Evolutionary conservation across 2,888 invertebrate genomes (phyloP).

Genomic region (Ligdia adustata): DNA sequence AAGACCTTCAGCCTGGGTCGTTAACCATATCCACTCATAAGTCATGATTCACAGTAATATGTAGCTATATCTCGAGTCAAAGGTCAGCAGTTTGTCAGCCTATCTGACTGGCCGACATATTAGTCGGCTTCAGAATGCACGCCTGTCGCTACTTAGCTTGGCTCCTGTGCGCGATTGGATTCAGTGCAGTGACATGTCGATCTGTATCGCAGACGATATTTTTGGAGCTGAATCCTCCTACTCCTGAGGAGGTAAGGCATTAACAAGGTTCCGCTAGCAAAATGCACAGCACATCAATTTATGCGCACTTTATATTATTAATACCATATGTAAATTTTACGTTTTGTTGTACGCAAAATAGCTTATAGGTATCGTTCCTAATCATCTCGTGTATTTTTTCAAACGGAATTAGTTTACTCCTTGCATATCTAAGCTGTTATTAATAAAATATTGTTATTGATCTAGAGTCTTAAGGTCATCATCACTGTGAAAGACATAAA

Average conservation of each 20-base stretch:
- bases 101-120: slow-evolving; percentile 43
- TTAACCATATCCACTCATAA: slow-evolving; percentile 43
- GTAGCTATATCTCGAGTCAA: slow-evolving; percentile 45
- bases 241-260: slow-evolving; percentile 60
- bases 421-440: no score
- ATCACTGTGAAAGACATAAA: no score
- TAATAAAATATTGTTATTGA: no score
- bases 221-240: slow-evolving; percentile 56
- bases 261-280: no score
- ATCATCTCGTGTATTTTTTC: no score
- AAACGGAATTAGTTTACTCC: no score
- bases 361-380: no score
- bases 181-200: slow-evolving; percentile 44
- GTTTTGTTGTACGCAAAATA: no score
- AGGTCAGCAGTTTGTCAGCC: slow-evolving; percentile 46
- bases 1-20: slow-evolving; percentile 43
- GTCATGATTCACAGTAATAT: slow-evolving; percentile 35
- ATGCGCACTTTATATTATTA: no score
- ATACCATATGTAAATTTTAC: no score
- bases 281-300: no score
- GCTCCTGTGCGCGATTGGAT: slow-evolving; percentile 38
- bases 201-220: slow-evolving; percentile 49
- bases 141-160: slow-evolving; percentile 37
- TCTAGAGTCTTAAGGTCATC: no score
- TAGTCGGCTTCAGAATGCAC: slow-evolving; percentile 48